Base-by-base conservation (phyloP, 1,140 invertebrate species). In the Zaprionus vittiger region DNA sequence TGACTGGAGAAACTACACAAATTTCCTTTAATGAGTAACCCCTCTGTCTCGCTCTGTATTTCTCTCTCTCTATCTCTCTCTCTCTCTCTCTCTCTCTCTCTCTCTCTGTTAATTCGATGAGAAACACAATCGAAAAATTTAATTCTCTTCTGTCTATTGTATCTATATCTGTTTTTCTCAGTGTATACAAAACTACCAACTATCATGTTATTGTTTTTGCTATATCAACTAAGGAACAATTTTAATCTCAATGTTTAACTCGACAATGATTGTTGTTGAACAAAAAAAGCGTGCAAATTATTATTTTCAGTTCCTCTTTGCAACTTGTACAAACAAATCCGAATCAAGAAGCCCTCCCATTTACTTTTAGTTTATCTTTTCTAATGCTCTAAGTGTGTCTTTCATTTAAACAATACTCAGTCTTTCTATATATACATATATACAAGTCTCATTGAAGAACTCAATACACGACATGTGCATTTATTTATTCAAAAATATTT, bases 401-500 rank as follows among this genome's bases (percentile, higher is more conserved):
- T 83, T 77, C 28, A 71, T 79, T 82, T 86, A 73, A 59, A 68
- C 75, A 83, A 80, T 75, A 73, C 67, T 72, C 22, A 68, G 44
- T 82, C 54, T 72, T 38, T 73, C 31, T 80, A 20, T 60, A 62
- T 76, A 67, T 78, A 62, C 67, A 57, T 65, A 34, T 68, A 68
- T 34, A 17, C 15, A 34, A 44, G 54, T 71, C 54, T 71, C 64
- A 65, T 61, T 71, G 34, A 54, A 38, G 31, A 31, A 24, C 31
- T 73, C 49, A 63, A 68, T 67, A 57, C 44, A 69, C 49, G 61
- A 74, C 41, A 17, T 17, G 83, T 57, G 73, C 80, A 86, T 80
- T 73, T 41, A 80, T 78, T 59, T 84, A 76, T 90, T 90, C 85
- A 90, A 90, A 90, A 90, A 82, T 90, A 90, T 90, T 79, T 90